A percentile compares a stretch with the other conserved stretches of the same genome.
Conservation (phyloP, 2,797 vertebrate species). For the Anolis apletophallus region DNA sequence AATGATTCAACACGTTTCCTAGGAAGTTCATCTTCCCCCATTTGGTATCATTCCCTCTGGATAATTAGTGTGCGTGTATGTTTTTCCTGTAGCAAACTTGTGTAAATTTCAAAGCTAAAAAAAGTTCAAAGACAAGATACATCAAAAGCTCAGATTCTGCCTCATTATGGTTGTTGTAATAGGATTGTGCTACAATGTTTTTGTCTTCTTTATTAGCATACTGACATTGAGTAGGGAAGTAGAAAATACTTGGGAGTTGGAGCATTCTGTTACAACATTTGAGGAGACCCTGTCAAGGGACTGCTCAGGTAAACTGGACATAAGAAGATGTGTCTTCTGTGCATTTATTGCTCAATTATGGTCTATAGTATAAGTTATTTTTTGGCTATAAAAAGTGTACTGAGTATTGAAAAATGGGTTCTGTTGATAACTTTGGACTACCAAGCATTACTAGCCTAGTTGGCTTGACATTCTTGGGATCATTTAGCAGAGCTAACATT, state of each 20-base stretch:
- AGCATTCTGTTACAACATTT: constrained; percentile 53
- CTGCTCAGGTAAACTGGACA: constrained; percentile 35
- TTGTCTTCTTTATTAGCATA: constrained; percentile 67
- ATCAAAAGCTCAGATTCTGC: constrained; percentile 71
- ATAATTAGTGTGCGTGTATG: constrained; percentile 43
- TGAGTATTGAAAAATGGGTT: not conserved
- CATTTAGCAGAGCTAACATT: not conserved
- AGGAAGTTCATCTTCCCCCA: constrained; percentile 38
- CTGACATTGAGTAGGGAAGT: constrained; percentile 60
- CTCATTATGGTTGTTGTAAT: constrained; percentile 73
- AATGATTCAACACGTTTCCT: constrained; percentile 45
- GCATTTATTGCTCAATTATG: constrained; percentile 21
- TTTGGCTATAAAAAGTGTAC: not conserved
- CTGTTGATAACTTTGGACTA: constrained; percentile 19
- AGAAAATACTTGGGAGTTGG: constrained; percentile 62
- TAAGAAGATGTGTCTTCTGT: constrained; percentile 44
- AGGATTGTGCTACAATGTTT: constrained; percentile 64
- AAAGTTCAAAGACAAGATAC: constrained; percentile 69
- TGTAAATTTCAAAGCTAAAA: constrained; percentile 70
- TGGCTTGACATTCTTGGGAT: not conserved
- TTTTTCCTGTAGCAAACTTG: constrained; percentile 60
- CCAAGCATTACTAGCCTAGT: not conserved
- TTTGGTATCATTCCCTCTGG: constrained; percentile 62
- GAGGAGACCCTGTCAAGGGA: not conserved
- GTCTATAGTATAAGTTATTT: constrained; percentile 11